Percentiles rank a stretch among this genome's conserved stretches.
These are phyloP conservation scores for Paracanthobrama guichenoti DNA, from an alignment of 2,113 vertebrate genomes.

Conservation along the genomic window DNA sequence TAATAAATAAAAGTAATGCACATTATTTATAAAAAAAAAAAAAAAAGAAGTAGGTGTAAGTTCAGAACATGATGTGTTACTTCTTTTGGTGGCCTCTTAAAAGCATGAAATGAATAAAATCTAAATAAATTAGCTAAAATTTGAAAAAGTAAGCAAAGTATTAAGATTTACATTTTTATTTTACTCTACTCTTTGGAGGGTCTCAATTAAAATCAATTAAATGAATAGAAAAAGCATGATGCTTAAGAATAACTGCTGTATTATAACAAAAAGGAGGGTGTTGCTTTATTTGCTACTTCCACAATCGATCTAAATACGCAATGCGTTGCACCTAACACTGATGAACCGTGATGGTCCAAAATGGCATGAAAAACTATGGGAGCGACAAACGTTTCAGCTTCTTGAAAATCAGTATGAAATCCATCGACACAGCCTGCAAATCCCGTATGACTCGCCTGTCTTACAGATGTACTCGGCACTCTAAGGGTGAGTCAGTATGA, in stretches of 20 bases:
- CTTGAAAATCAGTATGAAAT: constrained; percentile 19
- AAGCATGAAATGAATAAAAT: background rate
- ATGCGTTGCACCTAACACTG: background rate
- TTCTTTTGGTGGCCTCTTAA: background rate
- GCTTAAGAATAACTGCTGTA: background rate
- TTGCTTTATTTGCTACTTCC: background rate
- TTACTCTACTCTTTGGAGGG: background rate
- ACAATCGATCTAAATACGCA: background rate
- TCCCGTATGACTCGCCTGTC: background rate
- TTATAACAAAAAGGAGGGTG: background rate
- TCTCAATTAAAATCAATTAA: background rate
- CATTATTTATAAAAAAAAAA: background rate
- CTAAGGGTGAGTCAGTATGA: constrained; percentile 7
- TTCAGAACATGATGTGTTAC: background rate
- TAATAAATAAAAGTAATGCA: background rate
- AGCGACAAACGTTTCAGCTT: background rate
- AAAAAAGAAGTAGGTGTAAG: background rate
- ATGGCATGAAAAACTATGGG: background rate
- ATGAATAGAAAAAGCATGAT: background rate
- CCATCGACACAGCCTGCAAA: background rate
- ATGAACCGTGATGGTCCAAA: background rate
- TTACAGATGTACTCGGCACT: background rate
- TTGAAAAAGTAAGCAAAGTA: background rate
- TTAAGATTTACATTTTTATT: background rate
- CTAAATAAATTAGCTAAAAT: background rate